phyloP scores from a whole-genome alignment of 2,888 invertebrate species.

The Palloptera scutellata region DNA sequence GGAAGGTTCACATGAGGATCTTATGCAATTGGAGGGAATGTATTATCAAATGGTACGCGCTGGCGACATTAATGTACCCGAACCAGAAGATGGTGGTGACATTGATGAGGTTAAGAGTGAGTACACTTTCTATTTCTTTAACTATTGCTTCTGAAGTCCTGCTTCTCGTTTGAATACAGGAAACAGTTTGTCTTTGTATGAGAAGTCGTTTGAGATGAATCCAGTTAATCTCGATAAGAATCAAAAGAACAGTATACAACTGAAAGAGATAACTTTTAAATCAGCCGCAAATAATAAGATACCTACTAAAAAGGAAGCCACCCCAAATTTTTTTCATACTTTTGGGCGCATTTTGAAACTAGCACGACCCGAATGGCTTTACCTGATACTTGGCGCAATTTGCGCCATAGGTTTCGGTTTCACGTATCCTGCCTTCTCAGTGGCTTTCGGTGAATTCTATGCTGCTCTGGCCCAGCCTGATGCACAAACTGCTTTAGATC shows the following conservation, averaged over 20 bases:
- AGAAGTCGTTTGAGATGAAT: conserved; percentile 61
- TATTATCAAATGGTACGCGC: conserved; percentile 74
- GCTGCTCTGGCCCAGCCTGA: conserved; percentile 73
- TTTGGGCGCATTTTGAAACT: conserved; percentile 70
- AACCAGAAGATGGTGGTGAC: conserved; percentile 45
- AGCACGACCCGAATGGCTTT: conserved; percentile 75
- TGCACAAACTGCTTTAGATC: conserved; percentile 66
- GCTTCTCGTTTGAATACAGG: conserved; percentile 41
- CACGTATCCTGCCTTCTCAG: conserved; percentile 77
- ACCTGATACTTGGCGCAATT: conserved; percentile 70
- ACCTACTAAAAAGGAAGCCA: conserved; percentile 40
- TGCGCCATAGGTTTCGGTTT: conserved; percentile 75
- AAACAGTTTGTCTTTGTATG: conserved; percentile 55
- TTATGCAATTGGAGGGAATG: conserved; percentile 71
- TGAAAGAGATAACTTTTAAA: conserved; percentile 50
- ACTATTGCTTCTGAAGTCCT: too few species aligned
- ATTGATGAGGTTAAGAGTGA: conserved; percentile 53
- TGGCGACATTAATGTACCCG: conserved; percentile 53
- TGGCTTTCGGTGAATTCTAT: conserved; percentile 81
- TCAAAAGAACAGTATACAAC: conserved; percentile 54
- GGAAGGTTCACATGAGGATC: conserved; percentile 77
- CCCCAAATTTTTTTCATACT: conserved; percentile 54
- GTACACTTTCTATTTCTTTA: background rate
- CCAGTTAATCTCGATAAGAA: conserved; percentile 59
- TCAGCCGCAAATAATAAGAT: conserved; percentile 5